phyloP scores from a whole-genome alignment of 2,113 vertebrate genomes.

The Nymphicus hollandicus region DNA sequence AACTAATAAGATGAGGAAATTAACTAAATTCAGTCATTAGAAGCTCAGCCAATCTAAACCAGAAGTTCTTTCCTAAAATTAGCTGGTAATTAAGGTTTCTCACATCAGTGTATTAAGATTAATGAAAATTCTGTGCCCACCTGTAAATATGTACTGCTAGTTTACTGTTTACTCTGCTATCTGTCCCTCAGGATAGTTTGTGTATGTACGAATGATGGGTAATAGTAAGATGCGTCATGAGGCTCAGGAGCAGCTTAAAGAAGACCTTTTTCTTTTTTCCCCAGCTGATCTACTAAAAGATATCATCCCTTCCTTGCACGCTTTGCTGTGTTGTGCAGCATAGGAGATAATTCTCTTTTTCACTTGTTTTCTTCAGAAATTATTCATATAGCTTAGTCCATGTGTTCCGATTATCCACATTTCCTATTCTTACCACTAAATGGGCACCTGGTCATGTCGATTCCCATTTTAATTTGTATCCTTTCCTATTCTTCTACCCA shows the following conservation, averaged over 20 bases:
- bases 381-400: not conserved
- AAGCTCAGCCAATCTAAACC: not conserved
- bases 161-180: not conserved
- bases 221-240: not conserved
- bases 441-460: not conserved
- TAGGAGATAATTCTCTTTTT: not conserved
- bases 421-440: not conserved
- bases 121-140: not conserved
- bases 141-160: not conserved
- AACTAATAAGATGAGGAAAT: not conserved
- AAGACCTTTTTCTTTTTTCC: not conserved
- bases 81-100: not conserved
- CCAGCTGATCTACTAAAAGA: not conserved
- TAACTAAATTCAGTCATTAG: not conserved
- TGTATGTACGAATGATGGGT: not conserved
- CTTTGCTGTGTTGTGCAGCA: not conserved
- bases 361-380: not conserved
- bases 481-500: not conserved
- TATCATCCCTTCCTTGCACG: not conserved
- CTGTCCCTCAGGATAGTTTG: not conserved
- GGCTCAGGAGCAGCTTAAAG: not conserved
- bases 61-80: not conserved
- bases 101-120: not conserved
- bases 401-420: not conserved
- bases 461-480: not conserved